Conservation (phyloP, 1,140 invertebrate species). For the Neodiprion fabricii region DNA sequence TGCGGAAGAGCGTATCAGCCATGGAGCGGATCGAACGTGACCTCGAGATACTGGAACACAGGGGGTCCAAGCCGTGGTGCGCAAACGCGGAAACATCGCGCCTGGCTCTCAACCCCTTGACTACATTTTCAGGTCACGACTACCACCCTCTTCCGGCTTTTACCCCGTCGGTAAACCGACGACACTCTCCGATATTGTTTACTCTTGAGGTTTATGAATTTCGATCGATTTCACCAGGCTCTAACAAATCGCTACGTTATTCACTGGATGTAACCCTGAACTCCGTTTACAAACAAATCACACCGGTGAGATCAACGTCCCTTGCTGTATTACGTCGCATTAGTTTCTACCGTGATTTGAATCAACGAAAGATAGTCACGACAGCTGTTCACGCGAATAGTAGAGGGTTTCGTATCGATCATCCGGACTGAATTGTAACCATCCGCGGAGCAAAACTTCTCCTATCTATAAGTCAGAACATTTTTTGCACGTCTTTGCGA, state of each 20-base stretch:
- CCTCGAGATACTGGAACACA: slow-evolving; percentile 21
- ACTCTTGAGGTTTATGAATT: slow-evolving; percentile 12
- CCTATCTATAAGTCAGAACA: too few relatives aligned
- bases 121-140: slow-evolving; percentile 13
- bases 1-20: not conserved
- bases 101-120: not conserved
- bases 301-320: not conserved
- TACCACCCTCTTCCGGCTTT: slow-evolving; percentile 11
- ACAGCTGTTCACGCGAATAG: too few relatives aligned
- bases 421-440: too few relatives aligned
- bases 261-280: not conserved
- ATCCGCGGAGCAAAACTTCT: too few relatives aligned
- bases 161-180: not conserved
- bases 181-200: slow-evolving; percentile 8
- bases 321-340: not conserved
- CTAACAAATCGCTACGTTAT: not conserved
- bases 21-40: not conserved
- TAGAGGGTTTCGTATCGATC: too few relatives aligned
- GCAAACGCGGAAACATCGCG: slow-evolving; percentile 10
- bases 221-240: slow-evolving; percentile 19
- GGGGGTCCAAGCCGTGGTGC: slow-evolving; percentile 27
- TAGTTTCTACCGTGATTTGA: too few relatives aligned
- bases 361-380: too few relatives aligned
- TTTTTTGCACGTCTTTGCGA: too few relatives aligned
- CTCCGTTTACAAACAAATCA: not conserved